Base-by-base conservation (phyloP, 2,888 invertebrate genomes). In the Polyploca ridens region DNA sequence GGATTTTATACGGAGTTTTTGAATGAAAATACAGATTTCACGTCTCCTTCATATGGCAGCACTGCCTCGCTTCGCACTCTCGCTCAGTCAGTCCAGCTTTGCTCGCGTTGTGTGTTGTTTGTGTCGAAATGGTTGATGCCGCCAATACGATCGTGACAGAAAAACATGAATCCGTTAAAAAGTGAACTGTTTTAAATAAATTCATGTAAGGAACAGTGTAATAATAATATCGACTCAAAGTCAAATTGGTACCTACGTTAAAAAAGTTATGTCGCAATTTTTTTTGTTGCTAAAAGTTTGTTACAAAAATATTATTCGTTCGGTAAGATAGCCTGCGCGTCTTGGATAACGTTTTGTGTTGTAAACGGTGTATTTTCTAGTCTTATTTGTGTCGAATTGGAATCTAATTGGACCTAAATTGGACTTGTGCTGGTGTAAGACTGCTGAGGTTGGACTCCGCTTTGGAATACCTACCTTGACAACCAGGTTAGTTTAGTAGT, bases 81-180 rank as follows among this genome's bases (percentile, higher is more conserved):
- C 27, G 27, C 27, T 41, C 41, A 41, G 3, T 41, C 74, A 91
- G 91, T 92, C 89, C 87, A 86, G 90, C 88, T 89, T 86, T 71
- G 83, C 74, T 72, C 80, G 80, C 72, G 76, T 66, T 33, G 74
- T 58, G 78, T 8, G 67, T n/a, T 46, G 75, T 63, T 79, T 84
- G 91, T 85, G 71, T 78, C 64, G 71, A 67, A 66, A 74, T 75
- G 72, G 74, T 72, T 62, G 73, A 64, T 72, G 64, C 72, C 71
- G 71, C 69, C 74, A 67, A 79, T 73, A 81, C 82, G 84, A 86
- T 87, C 89, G 88, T 82, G 77, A 82, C 67, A 68, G 27, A 74
- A 79, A 82, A 82, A 78, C 71, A 86, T 81, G 79, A 77, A 78
- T 75, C 76, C 73, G 75, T 78, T 81, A 72, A 77, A 70, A 80